Percentiles rank a stretch among this genome's conserved stretches.
These are phyloP conservation scores for Albula glossodonta DNA, from an alignment of 2,113 vertebrate genomes.

Conservation along the genomic window DNA sequence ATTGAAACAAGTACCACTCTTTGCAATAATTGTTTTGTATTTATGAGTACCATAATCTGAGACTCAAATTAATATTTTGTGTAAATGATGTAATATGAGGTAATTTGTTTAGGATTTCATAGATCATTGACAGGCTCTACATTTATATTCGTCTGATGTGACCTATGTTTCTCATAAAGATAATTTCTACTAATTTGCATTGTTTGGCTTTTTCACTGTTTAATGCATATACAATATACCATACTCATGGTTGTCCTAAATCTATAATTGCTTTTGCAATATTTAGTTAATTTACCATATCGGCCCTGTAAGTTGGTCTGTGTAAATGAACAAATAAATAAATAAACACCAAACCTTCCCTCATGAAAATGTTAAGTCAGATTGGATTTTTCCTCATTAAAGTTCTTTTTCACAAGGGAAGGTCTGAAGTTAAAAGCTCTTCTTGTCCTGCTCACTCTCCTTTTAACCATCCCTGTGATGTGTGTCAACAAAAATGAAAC, in stretches of 20 bases:
- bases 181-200: not conserved
- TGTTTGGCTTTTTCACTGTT: too few species aligned
- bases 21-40: not conserved
- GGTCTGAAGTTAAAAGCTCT: not conserved
- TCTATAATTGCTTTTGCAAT: too few species aligned
- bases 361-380: too few species aligned
- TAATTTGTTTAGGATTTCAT: not conserved
- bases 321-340: too few species aligned
- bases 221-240: too few species aligned
- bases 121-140: not conserved
- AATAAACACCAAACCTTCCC: too few species aligned
- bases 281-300: too few species aligned
- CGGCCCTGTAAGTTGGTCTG: too few species aligned
- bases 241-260: too few species aligned
- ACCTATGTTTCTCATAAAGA: not conserved
- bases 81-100: not conserved
- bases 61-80: not conserved
- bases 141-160: not conserved
- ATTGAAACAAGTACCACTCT: not conserved
- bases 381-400: too few species aligned
- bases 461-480: not conserved
- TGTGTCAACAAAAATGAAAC: not conserved
- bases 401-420: not conserved
- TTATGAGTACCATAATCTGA: not conserved
- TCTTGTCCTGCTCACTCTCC: not conserved